Evolutionary conservation across 2,888 invertebrate genomes (phyloP).

Genomic region (Volucella inflata): DNA sequence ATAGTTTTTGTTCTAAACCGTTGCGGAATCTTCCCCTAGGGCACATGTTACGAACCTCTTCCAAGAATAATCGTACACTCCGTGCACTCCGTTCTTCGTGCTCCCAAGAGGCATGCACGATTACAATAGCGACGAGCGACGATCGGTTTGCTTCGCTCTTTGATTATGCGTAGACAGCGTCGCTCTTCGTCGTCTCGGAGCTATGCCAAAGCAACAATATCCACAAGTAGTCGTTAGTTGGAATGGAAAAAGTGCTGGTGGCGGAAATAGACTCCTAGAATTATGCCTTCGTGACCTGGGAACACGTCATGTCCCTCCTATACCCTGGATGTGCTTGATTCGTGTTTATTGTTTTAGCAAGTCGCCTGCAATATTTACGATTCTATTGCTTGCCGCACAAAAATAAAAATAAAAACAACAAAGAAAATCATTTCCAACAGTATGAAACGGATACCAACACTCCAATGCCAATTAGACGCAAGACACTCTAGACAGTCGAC

Average conservation of each 20-base stretch:
- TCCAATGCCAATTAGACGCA: conserved; percentile 57
- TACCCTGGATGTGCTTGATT: conserved; percentile 47
- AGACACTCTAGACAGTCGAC: conserved; percentile 50
- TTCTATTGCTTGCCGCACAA: conserved; percentile 56
- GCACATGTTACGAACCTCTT: conserved; percentile 40
- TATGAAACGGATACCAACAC: conserved; percentile 2
- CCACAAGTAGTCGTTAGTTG: conserved; percentile 58
- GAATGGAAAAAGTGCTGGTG: conserved; percentile 40
- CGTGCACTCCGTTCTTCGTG: not conserved
- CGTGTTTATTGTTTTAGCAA: conserved; percentile 59
- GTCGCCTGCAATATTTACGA: conserved; percentile 37
- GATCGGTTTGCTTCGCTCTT: conserved; percentile 42
- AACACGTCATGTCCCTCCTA: conserved; percentile 59
- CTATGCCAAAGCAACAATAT: conserved; percentile 34
- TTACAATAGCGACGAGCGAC: conserved; percentile 13
- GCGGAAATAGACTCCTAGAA: conserved; percentile 68
- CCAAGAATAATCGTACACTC: conserved; percentile 23
- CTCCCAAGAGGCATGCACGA: conserved; percentile 63
- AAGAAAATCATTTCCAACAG: conserved; percentile 24
- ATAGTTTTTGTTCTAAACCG: conserved; percentile 39
- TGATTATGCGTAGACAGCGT: conserved; percentile 37
- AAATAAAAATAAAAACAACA: too few species aligned
- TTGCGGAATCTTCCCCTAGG: conserved; percentile 60
- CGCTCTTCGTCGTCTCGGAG: not conserved
- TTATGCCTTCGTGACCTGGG: conserved; percentile 71